Evolutionary conservation across 2,113 vertebrate genomes (phyloP).

Genomic region (Eclectus roratus): DNA sequence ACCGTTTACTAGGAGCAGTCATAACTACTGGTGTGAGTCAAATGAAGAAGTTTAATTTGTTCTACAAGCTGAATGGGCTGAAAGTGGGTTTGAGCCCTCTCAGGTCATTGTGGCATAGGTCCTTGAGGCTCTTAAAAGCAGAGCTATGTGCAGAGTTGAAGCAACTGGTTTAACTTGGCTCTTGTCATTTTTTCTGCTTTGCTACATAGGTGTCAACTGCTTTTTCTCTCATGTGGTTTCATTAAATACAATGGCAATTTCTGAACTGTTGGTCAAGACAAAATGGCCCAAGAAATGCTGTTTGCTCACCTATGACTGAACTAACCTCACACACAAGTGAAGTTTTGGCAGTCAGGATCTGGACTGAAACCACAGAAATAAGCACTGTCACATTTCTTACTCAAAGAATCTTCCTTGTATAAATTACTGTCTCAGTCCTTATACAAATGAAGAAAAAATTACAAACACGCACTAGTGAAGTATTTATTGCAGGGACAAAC

Average conservation of each 20-base stretch:
- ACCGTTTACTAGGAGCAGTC: not conserved
- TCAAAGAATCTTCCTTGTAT: not conserved
- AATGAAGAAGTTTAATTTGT: not conserved
- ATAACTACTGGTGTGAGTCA: not conserved
- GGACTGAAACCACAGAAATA: not conserved
- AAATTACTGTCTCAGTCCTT: not conserved
- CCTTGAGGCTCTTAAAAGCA: not conserved
- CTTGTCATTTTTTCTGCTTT: not conserved
- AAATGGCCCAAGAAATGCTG: not conserved
- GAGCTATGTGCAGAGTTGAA: not conserved
- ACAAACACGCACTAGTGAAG: not conserved
- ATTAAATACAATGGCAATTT: not conserved
- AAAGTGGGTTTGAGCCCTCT: not conserved
- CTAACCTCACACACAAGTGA: not conserved
- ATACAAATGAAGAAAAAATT: constrained; percentile 7
- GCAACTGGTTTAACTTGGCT: not conserved
- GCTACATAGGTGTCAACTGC: not conserved
- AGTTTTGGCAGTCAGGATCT: not conserved
- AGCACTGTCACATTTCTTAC: not conserved
- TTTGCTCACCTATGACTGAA: not conserved
- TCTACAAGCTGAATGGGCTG: not conserved
- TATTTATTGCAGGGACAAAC: constrained; percentile 35
- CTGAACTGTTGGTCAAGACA: not conserved
- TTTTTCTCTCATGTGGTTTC: not conserved
- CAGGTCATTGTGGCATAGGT: rapidly evolving